These are phyloP conservation scores for Fopius arisanus DNA, from an alignment of 1,140 invertebrate genomes.

Conservation along the genomic window DNA sequence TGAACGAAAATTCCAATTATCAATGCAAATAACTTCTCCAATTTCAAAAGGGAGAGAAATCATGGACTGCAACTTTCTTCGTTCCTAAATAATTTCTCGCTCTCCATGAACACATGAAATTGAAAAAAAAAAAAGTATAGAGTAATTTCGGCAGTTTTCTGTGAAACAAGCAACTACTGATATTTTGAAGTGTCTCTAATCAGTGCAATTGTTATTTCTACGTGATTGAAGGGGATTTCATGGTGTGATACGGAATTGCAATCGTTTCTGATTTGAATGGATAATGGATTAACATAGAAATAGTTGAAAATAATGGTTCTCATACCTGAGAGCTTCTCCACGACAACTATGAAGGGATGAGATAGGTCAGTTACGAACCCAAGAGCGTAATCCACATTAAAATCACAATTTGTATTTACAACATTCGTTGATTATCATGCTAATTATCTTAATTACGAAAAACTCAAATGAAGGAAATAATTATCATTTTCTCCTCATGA, in stretches of 20 bases:
- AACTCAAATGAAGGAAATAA: slow-evolving; percentile 20
- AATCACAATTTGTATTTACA: slow-evolving; percentile 63
- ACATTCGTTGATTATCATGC: slow-evolving; percentile 40
- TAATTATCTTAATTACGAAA: slow-evolving; percentile 24
- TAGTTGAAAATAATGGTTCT: slow-evolving; percentile 14
- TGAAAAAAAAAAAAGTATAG: neutral
- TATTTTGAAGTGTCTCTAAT: neutral
- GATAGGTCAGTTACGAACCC: slow-evolving; percentile 53
- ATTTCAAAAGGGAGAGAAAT: too few relatives aligned
- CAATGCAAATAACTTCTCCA: too few relatives aligned
- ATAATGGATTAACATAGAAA: neutral
- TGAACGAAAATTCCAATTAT: too few relatives aligned
- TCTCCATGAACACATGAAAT: too few relatives aligned
- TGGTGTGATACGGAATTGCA: neutral
- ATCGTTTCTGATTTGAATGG: neutral
- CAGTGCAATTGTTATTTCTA: neutral
- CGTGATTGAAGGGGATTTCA: neutral
- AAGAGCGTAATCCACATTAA: slow-evolving; percentile 58
- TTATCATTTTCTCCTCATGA: slow-evolving; percentile 16
- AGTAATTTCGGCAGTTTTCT: neutral
- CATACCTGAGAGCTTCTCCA: slow-evolving; percentile 70
- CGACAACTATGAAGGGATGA: slow-evolving; percentile 62
- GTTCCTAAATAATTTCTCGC: too few relatives aligned
- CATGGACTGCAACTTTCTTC: too few relatives aligned
- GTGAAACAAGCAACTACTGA: slow-evolving; percentile 24